phyloP scores from a whole-genome alignment of 2,113 vertebrate species.

The Triplophysa siluroides region DNA sequence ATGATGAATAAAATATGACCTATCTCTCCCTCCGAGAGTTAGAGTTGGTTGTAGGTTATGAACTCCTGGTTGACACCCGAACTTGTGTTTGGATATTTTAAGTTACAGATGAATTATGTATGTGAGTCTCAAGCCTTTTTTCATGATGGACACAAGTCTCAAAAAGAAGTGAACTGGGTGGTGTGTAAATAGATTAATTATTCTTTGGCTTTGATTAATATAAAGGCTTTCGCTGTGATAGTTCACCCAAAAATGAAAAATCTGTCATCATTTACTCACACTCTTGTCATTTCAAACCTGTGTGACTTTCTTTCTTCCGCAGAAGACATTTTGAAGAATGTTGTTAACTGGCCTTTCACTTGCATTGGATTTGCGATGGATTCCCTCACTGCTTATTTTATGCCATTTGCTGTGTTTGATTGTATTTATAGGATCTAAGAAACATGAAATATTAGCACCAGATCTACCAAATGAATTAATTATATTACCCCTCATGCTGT shows the following conservation, averaged over 20 bases:
- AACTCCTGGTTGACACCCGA: constrained; percentile 34
- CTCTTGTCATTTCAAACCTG: too few species aligned
- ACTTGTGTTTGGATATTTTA: constrained; percentile 41
- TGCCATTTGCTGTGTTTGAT: background rate
- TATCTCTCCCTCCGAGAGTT: background rate
- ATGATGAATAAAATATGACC: constrained; percentile 20
- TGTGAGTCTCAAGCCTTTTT: constrained; percentile 9
- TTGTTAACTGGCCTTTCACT: too few species aligned
- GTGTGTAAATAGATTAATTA: too few species aligned
- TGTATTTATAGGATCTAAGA: background rate
- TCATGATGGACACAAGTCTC: background rate
- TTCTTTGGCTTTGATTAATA: background rate
- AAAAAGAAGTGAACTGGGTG: too few species aligned
- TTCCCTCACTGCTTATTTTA: background rate
- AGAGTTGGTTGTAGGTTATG: background rate
- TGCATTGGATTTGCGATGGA: background rate
- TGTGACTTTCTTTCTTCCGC: too few species aligned
- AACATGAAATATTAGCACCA: background rate
- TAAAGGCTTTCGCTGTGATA: constrained; percentile 48
- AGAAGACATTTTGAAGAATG: too few species aligned
- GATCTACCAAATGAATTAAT: background rate
- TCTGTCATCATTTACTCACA: too few species aligned
- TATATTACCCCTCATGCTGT: background rate
- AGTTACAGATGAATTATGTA: constrained; percentile 39
- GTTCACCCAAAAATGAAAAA: too few species aligned